Base-by-base conservation (phyloP, 2,888 invertebrate genomes). In the Philonicus albiceps region DNA sequence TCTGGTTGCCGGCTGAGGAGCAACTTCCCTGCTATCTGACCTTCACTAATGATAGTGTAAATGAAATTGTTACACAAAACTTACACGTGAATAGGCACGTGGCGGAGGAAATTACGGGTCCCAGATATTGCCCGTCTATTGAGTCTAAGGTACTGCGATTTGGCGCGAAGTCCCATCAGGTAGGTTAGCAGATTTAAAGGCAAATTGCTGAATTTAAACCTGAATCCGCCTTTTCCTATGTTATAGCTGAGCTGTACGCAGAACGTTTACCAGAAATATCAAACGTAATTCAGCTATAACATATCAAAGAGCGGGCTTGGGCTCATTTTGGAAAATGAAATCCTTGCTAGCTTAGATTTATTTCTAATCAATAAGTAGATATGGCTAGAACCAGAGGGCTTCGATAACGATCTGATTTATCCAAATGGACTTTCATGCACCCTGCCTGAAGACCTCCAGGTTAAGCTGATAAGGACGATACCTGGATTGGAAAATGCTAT, bases 321-420 rank as follows among this genome's bases (percentile, higher is more conserved):
- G 2, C 11, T 11, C 13, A 7, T 40, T 7, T 34, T 34, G 7
- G 34, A 34, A 34, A 34, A 34, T 34, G n/a, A n/a, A n/a, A n/a
- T n/a, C n/a, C n/a, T n/a, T n/a, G 74, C 8, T 31, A 6, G 22
- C 22, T 31, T n/a, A 19, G 40, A 16, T 73, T 40, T 22, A 64
- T 49, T 2, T 49, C 5, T 72, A 37, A 31, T 55, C 43, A 43
- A n/a, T 40, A 22, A 22, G 11, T 85, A 88, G 88, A 92, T 97
- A 43, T 98, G 97, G 97, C 92, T 98, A 11, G 98, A 98, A 92
- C 97, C 97, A 0, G 98, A 98, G 93, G 97, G 96, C 0, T 93
- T 97, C 6, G 93, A 95, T 88, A 95, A 95, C 55, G 93, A 96
- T 87, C 90, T 97, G 6, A 94, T 96, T 74, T 98, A 98, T 93